Percentiles rank a stretch among this genome's conserved stretches.
phyloP scores from a whole-genome alignment of 1,140 invertebrate genomes.

The Papilio aristodemus region DNA sequence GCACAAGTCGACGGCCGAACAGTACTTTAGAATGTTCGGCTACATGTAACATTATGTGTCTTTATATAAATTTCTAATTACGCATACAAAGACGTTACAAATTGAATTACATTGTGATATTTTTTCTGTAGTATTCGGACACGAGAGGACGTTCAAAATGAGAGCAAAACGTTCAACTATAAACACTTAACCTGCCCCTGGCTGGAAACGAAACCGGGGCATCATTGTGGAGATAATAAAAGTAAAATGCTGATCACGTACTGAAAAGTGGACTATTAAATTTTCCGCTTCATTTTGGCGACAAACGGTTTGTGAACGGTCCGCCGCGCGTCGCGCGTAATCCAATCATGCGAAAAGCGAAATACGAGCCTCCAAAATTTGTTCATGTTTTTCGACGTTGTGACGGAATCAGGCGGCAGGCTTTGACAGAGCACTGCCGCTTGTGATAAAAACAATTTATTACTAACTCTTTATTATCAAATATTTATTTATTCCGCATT shows the following conservation, averaged over 20 bases:
- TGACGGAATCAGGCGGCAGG: constrained; percentile 6
- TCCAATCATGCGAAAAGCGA: constrained; percentile 48
- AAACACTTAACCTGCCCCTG: constrained; percentile 29
- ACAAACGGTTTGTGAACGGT: constrained; percentile 63
- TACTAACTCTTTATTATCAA: background rate
- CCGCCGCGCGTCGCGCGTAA: constrained; percentile 41
- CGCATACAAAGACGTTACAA: constrained; percentile 22
- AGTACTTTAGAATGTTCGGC: constrained; percentile 29
- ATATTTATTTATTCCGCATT: background rate
- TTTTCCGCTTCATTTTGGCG: constrained; percentile 72
- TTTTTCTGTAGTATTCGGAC: constrained; percentile 10
- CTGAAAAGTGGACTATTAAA: constrained; percentile 67
- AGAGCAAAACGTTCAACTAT: constrained; percentile 29
- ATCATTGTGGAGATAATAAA: constrained; percentile 54
- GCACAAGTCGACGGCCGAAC: constrained; percentile 26
- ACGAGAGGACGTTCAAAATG: constrained; percentile 14
- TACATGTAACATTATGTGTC: constrained; percentile 26
- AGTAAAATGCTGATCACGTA: constrained; percentile 70
- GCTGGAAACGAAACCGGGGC: constrained; percentile 62
- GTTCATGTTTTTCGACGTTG: constrained; percentile 15
- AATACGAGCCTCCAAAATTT: constrained; percentile 17
- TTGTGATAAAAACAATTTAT: background rate
- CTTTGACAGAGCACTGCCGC: background rate
- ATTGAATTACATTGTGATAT: constrained; percentile 30
- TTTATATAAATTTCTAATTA: constrained; percentile 28